phyloP scores from a whole-genome alignment of 1,140 invertebrate species.

The Amphibalanus amphitrite region DNA sequence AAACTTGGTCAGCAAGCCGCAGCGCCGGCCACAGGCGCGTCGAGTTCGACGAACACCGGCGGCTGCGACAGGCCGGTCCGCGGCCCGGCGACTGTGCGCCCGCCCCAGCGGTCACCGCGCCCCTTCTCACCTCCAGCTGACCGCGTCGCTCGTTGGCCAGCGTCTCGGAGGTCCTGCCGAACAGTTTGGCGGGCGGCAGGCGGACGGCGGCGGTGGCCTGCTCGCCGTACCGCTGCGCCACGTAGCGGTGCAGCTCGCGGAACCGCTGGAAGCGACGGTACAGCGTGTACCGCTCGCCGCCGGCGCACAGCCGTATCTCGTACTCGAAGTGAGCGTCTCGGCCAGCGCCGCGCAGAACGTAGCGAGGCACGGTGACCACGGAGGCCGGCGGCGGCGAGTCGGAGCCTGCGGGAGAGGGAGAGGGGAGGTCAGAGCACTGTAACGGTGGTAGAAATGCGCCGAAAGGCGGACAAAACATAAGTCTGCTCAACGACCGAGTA shows the following conservation, averaged over 20 bases:
- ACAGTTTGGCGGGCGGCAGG: slow-evolving; percentile 60
- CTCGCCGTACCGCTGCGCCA: slow-evolving; percentile 54
- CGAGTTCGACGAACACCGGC: too few species aligned
- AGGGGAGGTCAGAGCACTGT: background rate
- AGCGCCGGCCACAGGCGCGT: too few species aligned
- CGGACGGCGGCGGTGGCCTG: slow-evolving; percentile 54
- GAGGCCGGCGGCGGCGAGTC: background rate
- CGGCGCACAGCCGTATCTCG: slow-evolving; percentile 48
- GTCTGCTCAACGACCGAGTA: too few species aligned
- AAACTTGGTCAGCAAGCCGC: too few species aligned
- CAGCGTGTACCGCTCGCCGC: slow-evolving; percentile 50
- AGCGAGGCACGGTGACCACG: slow-evolving; percentile 34
- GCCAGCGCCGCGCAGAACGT: slow-evolving; percentile 57
- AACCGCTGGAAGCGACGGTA: slow-evolving; percentile 64
- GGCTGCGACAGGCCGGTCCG: too few species aligned
- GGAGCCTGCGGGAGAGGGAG: too few species aligned
- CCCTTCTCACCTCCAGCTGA: background rate
- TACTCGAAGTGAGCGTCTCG: slow-evolving; percentile 72
- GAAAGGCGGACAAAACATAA: too few species aligned
- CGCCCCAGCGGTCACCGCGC: too few species aligned
- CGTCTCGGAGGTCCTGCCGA: slow-evolving; percentile 49
- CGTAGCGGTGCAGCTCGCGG: slow-evolving; percentile 56
- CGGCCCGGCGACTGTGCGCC: too few species aligned
- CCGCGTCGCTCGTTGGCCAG: slow-evolving; percentile 44
- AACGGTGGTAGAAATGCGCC: too few species aligned